Evolutionary conservation across 2,888 invertebrate genomes (phyloP), one percentile per base, ranked within the genome.

Genomic region (Heliconius sara): DNA sequence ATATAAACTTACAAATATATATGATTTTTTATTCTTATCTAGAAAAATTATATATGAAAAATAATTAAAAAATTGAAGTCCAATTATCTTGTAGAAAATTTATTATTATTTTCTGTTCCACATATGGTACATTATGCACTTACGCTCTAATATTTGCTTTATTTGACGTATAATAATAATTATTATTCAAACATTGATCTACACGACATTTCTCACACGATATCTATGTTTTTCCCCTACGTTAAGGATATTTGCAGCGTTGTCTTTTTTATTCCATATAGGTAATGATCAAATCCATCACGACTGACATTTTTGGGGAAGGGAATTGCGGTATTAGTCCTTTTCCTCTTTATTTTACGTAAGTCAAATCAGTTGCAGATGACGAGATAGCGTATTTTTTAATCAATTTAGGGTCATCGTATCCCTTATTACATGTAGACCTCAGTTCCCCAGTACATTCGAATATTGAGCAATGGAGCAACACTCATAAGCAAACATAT

Each of bases 381-480:
- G 27, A 83, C 73, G 65, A 79, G 80, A 60, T 80, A 77, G 5
- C 82, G 22, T n/a, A 83, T 83, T 76, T 85, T 39, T 83, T 80
- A 84, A 84, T 34, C 81, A 60, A 67, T 82, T 81, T 65, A 81
- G 60, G 5, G 80, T 57, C 81, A 82, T 83, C 9, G 79, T 83
- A 57, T 81, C 76, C 47, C 25, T 79, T 52, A 84, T 79, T 57
- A 83, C 52, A 66, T 80, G 79, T 47, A 85, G 39, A 73, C 82
- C 83, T 84, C 81, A 76, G 77, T 39, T 80, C 34, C 79, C 82
- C 83, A 83, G 16, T 80, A 81, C 79, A 83, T 79, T 30, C 84
- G 80, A 66, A 76, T 81, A 80, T 84, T 79, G 30, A 82, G 78
- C 43, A 81, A 65, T 73, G 80, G 81, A n/a, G 72, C 79, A 39